Evolutionary conservation across 2,888 invertebrate species (phyloP).

Genomic region (Rhopalosiphum nymphaeae): DNA sequence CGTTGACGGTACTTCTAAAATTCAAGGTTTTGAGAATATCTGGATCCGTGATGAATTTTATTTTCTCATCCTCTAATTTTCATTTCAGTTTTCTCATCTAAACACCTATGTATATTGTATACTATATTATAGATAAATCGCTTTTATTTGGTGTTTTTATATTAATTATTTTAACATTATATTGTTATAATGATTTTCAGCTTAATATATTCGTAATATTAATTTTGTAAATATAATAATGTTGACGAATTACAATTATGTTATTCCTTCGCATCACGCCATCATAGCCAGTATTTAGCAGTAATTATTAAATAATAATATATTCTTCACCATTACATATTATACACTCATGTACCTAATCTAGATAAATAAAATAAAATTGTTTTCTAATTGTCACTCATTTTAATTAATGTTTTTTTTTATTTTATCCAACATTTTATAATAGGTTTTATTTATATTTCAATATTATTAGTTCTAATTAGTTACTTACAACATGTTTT

Average conservation of each 20-base stretch:
- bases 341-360: no score
- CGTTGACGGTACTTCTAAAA: background rate
- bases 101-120: background rate
- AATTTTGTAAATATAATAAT: background rate
- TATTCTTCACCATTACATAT: no score
- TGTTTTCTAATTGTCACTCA: background rate
- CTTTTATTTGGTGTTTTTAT: background rate
- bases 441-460: background rate
- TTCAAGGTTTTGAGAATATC: background rate
- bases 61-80: background rate
- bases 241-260: background rate
- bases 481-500: background rate
- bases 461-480: background rate
- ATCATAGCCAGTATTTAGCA: background rate
- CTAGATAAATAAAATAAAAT: background rate
- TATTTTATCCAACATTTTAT: background rate
- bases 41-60: background rate
- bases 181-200: background rate
- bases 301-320: background rate
- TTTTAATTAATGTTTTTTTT: background rate
- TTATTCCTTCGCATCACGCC: accelerated
- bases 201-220: background rate
- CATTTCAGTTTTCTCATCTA: background rate
- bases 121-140: background rate
- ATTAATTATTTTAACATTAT: background rate